These are phyloP conservation scores for Danio rerio DNA, from an alignment of 2,113 vertebrate genomes.

Conservation along the genomic window GRCz12tu NC_133198.1:45323001-45323500, in stretches of 20 bases:
- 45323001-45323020: constrained; percentile 19
- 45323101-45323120: background rate
- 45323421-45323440: too few relatives aligned
- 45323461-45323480: too few relatives aligned
- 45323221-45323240: constrained; percentile 69
- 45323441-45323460: too few relatives aligned
- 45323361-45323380: constrained; percentile 86
- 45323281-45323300: constrained; percentile 77
- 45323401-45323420: background rate
- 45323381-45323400: constrained; percentile 84
- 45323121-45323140: constrained; percentile 75
- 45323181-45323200: constrained; percentile 76
- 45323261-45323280: constrained; percentile 81
- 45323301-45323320: constrained; percentile 69
- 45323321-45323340: constrained; percentile 88
- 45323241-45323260: constrained; percentile 84
- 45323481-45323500: too few relatives aligned
- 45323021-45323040: background rate
- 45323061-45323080: background rate
- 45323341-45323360: constrained; percentile 85
- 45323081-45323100: background rate
- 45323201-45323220: constrained; percentile 74
- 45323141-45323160: constrained; percentile 94
- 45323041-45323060: background rate
- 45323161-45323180: constrained; percentile 88